Evolutionary conservation across 1,140 invertebrate genomes (phyloP).

Genomic region (Sipha flava): DNA sequence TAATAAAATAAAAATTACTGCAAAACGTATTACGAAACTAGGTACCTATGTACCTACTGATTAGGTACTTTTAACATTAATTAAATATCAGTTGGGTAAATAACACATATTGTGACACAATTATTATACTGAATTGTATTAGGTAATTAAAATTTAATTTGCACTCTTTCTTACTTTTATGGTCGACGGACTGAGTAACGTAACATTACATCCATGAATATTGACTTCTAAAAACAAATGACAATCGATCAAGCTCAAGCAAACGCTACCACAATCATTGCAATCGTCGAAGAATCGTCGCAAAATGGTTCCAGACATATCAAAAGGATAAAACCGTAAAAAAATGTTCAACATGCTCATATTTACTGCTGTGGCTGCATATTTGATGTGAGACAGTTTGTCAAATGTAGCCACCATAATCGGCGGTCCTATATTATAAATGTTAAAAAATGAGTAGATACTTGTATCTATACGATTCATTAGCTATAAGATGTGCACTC

Average conservation of each 20-base stretch:
- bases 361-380: background rate
- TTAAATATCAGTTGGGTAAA: no score
- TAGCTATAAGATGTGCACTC: no score
- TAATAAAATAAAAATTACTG: background rate
- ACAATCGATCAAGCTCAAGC: background rate
- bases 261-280: background rate
- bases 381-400: constrained; percentile 2
- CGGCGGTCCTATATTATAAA: background rate
- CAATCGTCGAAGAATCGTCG: background rate
- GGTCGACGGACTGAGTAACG: background rate
- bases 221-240: background rate
- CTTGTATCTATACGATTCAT: no score
- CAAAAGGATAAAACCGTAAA: constrained; percentile 6
- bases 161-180: background rate
- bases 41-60: no score
- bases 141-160: background rate
- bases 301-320: background rate
- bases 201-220: background rate
- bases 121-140: background rate
- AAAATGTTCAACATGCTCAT: background rate
- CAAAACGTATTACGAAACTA: no score
- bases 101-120: no score
- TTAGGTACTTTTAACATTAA: no score
- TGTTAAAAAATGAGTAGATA: background rate
- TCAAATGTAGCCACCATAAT: constrained; percentile 10